phyloP scores from a whole-genome alignment of 2,888 invertebrate genomes.

The Tetrapedia diversipes region DNA sequence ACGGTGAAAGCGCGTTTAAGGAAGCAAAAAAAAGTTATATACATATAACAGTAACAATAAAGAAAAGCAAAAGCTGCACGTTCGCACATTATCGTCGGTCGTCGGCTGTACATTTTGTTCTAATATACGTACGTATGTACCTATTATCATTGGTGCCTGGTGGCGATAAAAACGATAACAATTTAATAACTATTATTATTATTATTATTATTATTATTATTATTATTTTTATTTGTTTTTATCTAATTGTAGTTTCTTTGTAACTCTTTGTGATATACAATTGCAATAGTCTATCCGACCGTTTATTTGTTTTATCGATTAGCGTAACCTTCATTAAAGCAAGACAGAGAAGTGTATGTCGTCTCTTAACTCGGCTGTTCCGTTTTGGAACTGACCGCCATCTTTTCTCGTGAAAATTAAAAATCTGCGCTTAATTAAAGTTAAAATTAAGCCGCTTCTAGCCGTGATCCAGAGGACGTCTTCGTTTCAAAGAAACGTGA shows the following conservation, averaged over 20 bases:
- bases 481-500: not conserved
- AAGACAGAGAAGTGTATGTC: conserved; percentile 70
- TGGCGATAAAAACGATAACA: conserved; percentile 75
- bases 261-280: conserved; percentile 82
- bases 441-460: not conserved
- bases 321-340: conserved; percentile 77
- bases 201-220: too few species aligned
- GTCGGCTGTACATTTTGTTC: conserved; percentile 65
- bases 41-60: conserved; percentile 58
- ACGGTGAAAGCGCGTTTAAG: conserved; percentile 65
- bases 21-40: conserved; percentile 47
- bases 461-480: not conserved
- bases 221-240: conserved; percentile 82
- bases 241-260: conserved; percentile 82
- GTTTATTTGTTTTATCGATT: conserved; percentile 80
- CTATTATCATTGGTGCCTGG: conserved; percentile 77
- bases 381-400: not conserved
- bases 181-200: conserved; percentile 77
- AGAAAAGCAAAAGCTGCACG: conserved; percentile 59
- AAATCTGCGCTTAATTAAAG: not conserved
- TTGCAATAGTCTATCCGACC: conserved; percentile 82
- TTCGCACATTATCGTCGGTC: conserved; percentile 67
- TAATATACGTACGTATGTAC: conserved; percentile 72
- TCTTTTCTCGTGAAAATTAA: not conserved
- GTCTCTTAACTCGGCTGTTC: conserved; percentile 6